These are phyloP conservation scores for Setipinna tenuifilis DNA, from an alignment of 2,797 vertebrate genomes.

Conservation along the genomic window DNA sequence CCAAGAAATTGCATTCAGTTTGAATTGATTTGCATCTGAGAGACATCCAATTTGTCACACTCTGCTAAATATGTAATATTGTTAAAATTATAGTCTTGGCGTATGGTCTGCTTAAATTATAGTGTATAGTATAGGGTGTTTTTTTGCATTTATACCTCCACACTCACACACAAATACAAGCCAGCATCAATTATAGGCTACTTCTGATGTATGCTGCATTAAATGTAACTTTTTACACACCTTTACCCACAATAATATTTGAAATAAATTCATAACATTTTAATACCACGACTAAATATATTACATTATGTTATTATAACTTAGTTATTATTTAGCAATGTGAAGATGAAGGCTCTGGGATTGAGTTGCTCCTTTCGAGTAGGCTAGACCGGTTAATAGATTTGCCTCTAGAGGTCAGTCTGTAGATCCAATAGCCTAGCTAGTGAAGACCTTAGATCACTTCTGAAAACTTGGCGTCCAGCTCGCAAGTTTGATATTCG, in stretches of 20 bases:
- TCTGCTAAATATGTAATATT: neutral
- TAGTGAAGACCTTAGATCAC: constrained; percentile 2
- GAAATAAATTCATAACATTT: neutral
- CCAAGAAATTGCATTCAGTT: constrained; percentile 10
- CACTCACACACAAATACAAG: neutral
- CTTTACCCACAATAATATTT: neutral
- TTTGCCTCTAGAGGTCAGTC: constrained; percentile 33
- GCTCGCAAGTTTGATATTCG: neutral
- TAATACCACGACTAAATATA: neutral
- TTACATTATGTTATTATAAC: too few relatives aligned
- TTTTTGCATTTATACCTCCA: neutral
- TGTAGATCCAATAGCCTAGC: constrained; percentile 19
- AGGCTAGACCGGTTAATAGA: neutral
- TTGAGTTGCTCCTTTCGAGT: neutral
- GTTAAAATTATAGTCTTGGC: neutral
- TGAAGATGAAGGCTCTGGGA: too few relatives aligned
- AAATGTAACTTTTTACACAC: neutral
- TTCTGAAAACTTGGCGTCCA: neutral
- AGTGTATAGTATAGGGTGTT: neutral
- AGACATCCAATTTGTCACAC: constrained; percentile 19
- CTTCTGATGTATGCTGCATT: neutral
- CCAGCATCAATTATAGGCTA: neutral
- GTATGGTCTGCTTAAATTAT: too few relatives aligned
- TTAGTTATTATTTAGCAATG: too few relatives aligned
- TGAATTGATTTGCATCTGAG: constrained; percentile 21